Conservation (phyloP, 23 tunicate genomes). For the Clavelina lepadiformis region DNA sequence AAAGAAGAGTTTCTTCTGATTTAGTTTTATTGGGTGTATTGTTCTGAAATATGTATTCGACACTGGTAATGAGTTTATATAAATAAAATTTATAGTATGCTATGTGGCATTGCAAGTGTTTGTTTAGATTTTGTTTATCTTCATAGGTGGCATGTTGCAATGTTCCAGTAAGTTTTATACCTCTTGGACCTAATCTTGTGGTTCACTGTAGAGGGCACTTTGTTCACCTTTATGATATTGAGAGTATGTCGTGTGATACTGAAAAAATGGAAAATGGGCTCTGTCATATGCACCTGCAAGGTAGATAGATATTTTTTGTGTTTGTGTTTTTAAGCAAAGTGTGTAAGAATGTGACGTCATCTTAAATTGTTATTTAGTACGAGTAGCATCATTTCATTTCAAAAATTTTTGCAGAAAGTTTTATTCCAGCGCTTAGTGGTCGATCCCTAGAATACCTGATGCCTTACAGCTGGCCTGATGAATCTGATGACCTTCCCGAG, state of each 20-base stretch:
- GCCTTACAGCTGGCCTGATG: background rate
- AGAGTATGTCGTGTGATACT: constrained; percentile 23
- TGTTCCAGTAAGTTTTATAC: background rate
- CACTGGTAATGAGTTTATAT: too few relatives aligned
- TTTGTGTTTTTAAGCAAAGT: background rate
- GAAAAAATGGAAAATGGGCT: constrained; percentile 27
- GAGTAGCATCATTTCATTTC: too few relatives aligned
- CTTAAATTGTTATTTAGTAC: too few relatives aligned
- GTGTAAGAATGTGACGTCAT: background rate
- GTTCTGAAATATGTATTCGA: too few relatives aligned
- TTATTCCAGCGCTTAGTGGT: constrained; percentile 5
- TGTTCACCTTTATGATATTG: constrained; percentile 37
- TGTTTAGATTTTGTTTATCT: too few relatives aligned
- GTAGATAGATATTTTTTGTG: background rate
- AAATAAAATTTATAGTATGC: too few relatives aligned
- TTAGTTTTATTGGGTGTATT: too few relatives aligned
- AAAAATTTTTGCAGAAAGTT: too few relatives aligned
- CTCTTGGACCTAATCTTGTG: constrained; percentile 16
- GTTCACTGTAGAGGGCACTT: constrained; percentile 36
- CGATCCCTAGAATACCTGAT: constrained; percentile 10
- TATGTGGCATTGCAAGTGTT: too few relatives aligned
- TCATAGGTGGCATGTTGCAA: background rate
- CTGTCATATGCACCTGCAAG: constrained; percentile 25
- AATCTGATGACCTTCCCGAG: background rate
- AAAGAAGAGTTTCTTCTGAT: background rate